Evolutionary conservation across 2,113 vertebrate genomes (phyloP), one percentile per base, ranked within the genome.

Genomic region (Rattus rattus): DNA sequence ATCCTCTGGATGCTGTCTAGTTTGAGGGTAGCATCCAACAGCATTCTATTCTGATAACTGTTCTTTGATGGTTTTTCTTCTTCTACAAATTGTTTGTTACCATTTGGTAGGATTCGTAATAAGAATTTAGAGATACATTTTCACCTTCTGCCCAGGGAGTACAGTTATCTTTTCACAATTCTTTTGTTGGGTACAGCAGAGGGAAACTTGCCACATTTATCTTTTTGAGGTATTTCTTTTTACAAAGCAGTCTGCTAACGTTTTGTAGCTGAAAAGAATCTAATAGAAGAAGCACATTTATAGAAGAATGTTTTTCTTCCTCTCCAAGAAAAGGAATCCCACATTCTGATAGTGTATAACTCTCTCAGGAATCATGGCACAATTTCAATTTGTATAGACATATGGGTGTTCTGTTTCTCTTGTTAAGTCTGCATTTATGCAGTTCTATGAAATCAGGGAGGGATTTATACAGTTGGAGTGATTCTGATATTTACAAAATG

Each of bases 131-230:
- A 96, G 92, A 97, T 80, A 17, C 0, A 0, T 95, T 97, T 98
- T 98, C 80, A 84, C 33, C 97, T 97, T 92, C 84, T 96, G 97
- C 94, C 96, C 96, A 97, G 92, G 94, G 69, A 96, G 76, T 89
- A 96, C 97, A 98, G 96, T 98, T 98, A 97, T 96, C 36, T 96
- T 97, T 98, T 96, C 96, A 94, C 92, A 98, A 88, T 90, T 97
- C 91, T 94, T 81, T 98, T 98, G 96, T 98, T 89, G 98, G 67
- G 9, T 96, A 77, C 56, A 95, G 86, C 90, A 97, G 94, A 98
- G 97, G 87, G 96, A 96, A 98, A 47, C 75, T 95, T 93, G 88
- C 77, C 14, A 49, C 92, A 93, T 97, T 92, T 95, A 91, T 96
- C 95, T 96, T 97, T 97, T 97, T 96, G 81, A 97, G 97, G 93